A percentile compares a stretch with the other conserved stretches of the same genome.
These are phyloP conservation scores for Ruditapes philippinarum DNA, from an alignment of 1,140 invertebrate species.

Conservation along the genomic window DNA sequence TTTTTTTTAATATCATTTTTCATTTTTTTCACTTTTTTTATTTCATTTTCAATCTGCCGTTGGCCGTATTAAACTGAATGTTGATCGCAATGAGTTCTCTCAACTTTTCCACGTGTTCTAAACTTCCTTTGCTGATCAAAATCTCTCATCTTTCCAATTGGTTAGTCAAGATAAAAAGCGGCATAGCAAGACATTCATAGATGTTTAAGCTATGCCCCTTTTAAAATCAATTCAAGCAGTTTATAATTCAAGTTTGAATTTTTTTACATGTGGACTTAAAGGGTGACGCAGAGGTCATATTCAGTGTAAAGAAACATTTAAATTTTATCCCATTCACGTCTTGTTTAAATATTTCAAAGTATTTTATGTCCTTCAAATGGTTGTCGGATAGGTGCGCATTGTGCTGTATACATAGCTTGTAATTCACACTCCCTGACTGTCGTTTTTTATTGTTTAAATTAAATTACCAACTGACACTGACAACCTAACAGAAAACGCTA, in stretches of 20 bases:
- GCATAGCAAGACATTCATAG: neutral
- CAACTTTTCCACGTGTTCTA: neutral
- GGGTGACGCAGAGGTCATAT: neutral
- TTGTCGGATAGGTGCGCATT: neutral
- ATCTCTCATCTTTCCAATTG: constrained; percentile 24
- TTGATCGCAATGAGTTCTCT: neutral
- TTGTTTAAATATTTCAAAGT: neutral
- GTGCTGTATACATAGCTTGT: neutral
- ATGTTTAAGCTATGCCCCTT: neutral
- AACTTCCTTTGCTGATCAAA: neutral
- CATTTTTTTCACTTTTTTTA: no score
- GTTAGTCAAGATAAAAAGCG: constrained; percentile 1
- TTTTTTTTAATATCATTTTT: no score
- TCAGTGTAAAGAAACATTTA: neutral
- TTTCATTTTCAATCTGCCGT: neutral
- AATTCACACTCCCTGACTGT: no score
- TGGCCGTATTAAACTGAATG: neutral
- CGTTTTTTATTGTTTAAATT: no score
- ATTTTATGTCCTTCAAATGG: neutral
- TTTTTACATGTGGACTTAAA: neutral
- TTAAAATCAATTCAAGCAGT: constrained; percentile 18
- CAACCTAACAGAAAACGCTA: no score
- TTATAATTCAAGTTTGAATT: constrained; percentile 31
- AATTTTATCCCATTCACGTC: neutral
- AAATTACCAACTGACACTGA: no score